phyloP scores from a whole-genome alignment of 1,140 invertebrate species.

The Trichonephila inaurata region DNA sequence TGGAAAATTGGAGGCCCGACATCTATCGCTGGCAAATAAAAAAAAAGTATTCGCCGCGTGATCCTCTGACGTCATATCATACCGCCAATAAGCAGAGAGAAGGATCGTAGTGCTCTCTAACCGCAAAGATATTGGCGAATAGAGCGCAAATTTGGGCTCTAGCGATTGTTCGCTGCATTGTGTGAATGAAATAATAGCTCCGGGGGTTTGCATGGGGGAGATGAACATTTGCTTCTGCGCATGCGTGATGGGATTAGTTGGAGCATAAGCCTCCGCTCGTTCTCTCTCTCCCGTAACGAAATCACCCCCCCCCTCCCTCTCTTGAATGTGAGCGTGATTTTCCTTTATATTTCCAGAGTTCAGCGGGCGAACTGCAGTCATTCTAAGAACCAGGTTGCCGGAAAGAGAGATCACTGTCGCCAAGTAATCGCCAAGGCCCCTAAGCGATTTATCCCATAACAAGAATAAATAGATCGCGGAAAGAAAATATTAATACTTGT shows the following conservation, averaged over 20 bases:
- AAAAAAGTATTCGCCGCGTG: constrained; percentile 13
- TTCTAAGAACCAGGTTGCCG: constrained; percentile 27
- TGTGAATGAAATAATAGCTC: constrained; percentile 76
- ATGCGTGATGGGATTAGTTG: constrained; percentile 71
- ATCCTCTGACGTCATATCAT: constrained; percentile 66
- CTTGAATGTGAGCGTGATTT: constrained; percentile 71
- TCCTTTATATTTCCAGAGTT: constrained; percentile 73
- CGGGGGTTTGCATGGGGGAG: constrained; percentile 60
- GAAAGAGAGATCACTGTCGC: constrained; percentile 14
- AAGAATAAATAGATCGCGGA: neutral
- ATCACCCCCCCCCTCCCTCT: constrained; percentile 54
- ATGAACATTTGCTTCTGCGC: constrained; percentile 22
- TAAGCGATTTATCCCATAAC: neutral
- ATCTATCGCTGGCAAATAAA: constrained; percentile 9
- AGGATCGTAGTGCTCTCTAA: constrained; percentile 67
- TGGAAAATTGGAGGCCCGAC: constrained; percentile 8
- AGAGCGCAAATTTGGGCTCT: constrained; percentile 74
- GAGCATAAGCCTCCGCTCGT: constrained; percentile 71
- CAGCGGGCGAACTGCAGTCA: constrained; percentile 58
- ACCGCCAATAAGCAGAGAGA: constrained; percentile 72
- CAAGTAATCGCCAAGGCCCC: constrained; percentile 23
- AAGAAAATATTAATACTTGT: neutral
- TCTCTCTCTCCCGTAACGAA: neutral
- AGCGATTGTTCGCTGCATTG: constrained; percentile 73
- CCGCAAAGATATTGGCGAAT: constrained; percentile 76